These are phyloP conservation scores for Ammospiza caudacuta DNA, from an alignment of 2,113 vertebrate genomes.

Conservation along the genomic window DNA sequence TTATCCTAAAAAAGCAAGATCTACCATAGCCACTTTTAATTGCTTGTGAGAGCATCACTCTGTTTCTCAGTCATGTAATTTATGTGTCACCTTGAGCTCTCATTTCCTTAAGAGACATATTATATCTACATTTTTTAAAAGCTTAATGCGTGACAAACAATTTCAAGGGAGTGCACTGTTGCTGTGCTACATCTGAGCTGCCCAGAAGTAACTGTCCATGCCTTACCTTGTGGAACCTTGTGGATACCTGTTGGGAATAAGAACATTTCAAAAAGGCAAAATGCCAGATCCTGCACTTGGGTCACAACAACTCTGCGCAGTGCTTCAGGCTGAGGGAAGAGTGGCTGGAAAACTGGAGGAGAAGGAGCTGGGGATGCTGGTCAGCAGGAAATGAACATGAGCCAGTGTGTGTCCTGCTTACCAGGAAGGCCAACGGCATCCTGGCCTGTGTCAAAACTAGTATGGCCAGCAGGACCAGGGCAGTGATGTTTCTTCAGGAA, in stretches of 20 bases:
- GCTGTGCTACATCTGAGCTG: background rate
- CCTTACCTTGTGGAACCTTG: background rate
- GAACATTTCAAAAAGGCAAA: background rate
- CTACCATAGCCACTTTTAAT: background rate
- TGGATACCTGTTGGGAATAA: background rate
- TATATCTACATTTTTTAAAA: background rate
- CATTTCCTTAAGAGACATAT: background rate
- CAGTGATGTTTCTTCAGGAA: background rate
- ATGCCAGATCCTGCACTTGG: background rate
- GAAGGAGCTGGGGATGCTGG: background rate
- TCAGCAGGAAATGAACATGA: background rate
- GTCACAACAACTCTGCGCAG: background rate
- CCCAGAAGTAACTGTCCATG: background rate
- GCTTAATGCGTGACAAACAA: background rate
- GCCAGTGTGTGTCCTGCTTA: fast-evolving
- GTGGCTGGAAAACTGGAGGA: background rate
- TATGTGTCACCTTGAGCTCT: conserved; percentile 6
- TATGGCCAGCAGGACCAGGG: background rate
- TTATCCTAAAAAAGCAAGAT: background rate
- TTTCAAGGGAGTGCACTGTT: background rate
- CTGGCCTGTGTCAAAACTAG: background rate
- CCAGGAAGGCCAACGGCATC: background rate
- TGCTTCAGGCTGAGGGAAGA: background rate
- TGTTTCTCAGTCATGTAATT: background rate
- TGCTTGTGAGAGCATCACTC: background rate